A percentile compares a stretch with the other conserved stretches of the same genome.
phyloP scores from a whole-genome alignment of 1,140 invertebrate genomes.

The Polypedilum pembai region DNA sequence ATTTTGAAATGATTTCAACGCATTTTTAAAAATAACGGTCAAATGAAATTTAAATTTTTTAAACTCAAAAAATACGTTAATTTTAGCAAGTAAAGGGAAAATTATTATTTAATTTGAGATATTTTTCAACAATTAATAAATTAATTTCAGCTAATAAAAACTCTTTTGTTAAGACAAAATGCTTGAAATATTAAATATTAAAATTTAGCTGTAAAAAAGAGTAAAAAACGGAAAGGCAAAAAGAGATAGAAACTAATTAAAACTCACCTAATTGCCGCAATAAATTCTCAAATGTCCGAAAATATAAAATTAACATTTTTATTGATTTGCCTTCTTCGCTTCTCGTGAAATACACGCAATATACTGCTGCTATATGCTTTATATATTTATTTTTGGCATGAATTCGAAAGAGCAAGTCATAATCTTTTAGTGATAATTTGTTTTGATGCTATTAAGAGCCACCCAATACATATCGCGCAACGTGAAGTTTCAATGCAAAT shows the following conservation, averaged over 20 bases:
- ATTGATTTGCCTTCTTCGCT: conserved; percentile 10
- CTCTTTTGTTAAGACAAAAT: not conserved
- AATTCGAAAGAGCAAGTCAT: not conserved
- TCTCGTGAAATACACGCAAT: not conserved
- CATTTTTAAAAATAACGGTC: too few species aligned
- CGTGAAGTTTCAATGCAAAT: not conserved
- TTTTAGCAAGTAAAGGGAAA: too few species aligned
- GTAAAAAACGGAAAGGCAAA: conserved; percentile 2
- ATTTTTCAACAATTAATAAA: too few species aligned
- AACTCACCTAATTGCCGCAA: conserved; percentile 16
- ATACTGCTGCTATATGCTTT: not conserved
- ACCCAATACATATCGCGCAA: not conserved
- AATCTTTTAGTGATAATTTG: not conserved
- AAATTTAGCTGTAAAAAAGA: not conserved
- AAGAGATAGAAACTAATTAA: conserved; percentile 12
- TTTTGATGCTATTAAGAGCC: conserved; percentile 8
- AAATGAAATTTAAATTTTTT: too few species aligned
- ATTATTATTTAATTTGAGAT: too few species aligned
- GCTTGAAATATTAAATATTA: not conserved
- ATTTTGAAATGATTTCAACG: too few species aligned
- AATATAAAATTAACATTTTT: conserved; percentile 20
- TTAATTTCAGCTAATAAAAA: too few species aligned
- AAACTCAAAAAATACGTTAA: too few species aligned
- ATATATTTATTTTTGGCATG: conserved; percentile 2
- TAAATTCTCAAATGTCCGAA: conserved; percentile 13